Percentiles rank a stretch among this genome's conserved stretches.
phyloP scores from a whole-genome alignment of 1,140 invertebrate genomes.

The Megathymus violae region DNA sequence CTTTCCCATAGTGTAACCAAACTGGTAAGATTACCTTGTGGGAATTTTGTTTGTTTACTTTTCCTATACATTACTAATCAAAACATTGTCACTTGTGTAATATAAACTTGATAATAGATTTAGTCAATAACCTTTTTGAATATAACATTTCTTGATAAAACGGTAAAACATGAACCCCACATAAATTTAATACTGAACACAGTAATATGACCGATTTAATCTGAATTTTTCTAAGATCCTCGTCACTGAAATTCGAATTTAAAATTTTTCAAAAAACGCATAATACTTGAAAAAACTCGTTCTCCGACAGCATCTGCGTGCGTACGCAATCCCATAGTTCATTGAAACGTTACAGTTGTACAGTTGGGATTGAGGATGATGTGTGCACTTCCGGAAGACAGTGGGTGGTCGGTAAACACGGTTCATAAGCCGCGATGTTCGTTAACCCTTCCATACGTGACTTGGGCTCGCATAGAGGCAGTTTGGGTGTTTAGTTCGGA shows the following conservation, averaged over 20 bases:
- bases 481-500: not conserved
- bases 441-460: slow-evolving; percentile 14
- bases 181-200: no score
- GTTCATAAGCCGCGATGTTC: not conserved
- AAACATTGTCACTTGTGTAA: no score
- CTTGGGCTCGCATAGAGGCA: not conserved
- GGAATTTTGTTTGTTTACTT: no score
- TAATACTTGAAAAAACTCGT: slow-evolving; percentile 13
- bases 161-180: no score
- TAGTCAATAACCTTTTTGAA: no score
- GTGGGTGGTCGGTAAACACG: slow-evolving; percentile 24
- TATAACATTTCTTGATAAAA: no score
- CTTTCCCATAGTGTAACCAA: not conserved
- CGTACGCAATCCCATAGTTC: slow-evolving; percentile 2
- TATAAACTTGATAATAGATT: no score
- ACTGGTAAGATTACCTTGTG: not conserved
- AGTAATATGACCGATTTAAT: no score
- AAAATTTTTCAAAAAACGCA: no score
- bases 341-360: slow-evolving; percentile 17
- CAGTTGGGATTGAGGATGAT: not conserved
- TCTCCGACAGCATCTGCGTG: slow-evolving; percentile 16
- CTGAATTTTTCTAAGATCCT: no score
- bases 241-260: no score
- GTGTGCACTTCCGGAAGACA: slow-evolving; percentile 19
- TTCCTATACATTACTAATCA: no score